These are phyloP conservation scores for Morpho helenor DNA, from an alignment of 2,888 invertebrate species.

Conservation along the genomic window DNA sequence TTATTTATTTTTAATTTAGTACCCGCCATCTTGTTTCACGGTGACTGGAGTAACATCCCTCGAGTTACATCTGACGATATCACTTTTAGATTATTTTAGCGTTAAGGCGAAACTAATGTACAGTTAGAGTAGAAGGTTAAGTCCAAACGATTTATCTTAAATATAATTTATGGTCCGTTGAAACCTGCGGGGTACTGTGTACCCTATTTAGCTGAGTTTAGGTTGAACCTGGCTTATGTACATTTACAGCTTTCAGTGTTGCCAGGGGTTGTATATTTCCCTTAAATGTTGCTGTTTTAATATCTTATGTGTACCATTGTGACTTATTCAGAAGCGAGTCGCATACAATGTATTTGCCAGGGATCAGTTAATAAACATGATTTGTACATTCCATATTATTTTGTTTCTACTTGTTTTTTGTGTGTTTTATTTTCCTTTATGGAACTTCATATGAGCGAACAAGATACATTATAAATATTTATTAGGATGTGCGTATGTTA, in stretches of 20 bases:
- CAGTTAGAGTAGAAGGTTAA: slow-evolving; percentile 80
- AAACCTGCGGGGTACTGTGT: slow-evolving; percentile 68
- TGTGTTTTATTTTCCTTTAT: slow-evolving; percentile 73
- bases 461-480: slow-evolving; percentile 37
- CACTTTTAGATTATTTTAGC: slow-evolving; percentile 79
- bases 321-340: slow-evolving; percentile 60
- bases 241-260: slow-evolving; percentile 67
- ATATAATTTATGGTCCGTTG: slow-evolving; percentile 69
- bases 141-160: slow-evolving; percentile 74
- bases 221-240: slow-evolving; percentile 66
- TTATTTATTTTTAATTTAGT: slow-evolving; percentile 59
- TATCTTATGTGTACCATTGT: slow-evolving; percentile 44
- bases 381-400: slow-evolving; percentile 90
- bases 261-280: slow-evolving; percentile 62
- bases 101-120: slow-evolving; percentile 81
- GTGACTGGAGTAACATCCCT: slow-evolving; percentile 60
- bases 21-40: slow-evolving; percentile 51
- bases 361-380: slow-evolving; percentile 85
- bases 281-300: slow-evolving; percentile 42
- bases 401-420: slow-evolving; percentile 78
- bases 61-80: slow-evolving; percentile 71
- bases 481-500: slow-evolving; percentile 52
- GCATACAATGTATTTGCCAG: slow-evolving; percentile 78
- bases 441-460: slow-evolving; percentile 50
- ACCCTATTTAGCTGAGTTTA: slow-evolving; percentile 55